These are phyloP conservation scores for Ictidomys tridecemlineatus DNA, from an alignment of 2,113 vertebrate genomes.

Conservation along the genomic window DNA sequence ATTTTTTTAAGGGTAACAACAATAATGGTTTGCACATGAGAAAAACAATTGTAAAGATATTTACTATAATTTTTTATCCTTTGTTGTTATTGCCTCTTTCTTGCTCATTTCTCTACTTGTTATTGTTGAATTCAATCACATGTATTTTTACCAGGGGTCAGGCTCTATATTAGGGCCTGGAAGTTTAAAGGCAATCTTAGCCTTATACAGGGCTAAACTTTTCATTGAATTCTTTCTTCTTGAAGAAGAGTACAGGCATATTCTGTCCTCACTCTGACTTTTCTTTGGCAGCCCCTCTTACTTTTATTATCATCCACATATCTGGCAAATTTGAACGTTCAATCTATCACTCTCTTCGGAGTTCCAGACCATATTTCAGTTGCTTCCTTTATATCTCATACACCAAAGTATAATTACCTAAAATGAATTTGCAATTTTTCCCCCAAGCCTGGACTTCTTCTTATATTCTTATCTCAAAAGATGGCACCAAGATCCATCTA, in stretches of 20 bases:
- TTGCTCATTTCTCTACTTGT: too few relatives aligned
- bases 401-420: conserved; percentile 1
- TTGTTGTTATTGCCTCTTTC: background rate
- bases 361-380: background rate
- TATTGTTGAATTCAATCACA: background rate
- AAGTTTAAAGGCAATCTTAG: background rate
- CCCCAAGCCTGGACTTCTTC: background rate
- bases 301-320: background rate
- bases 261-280: background rate
- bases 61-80: background rate
- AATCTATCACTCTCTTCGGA: conserved; percentile 7
- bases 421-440: background rate
- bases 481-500: background rate
- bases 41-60: conserved; percentile 12
- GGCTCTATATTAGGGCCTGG: background rate
- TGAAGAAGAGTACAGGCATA: background rate
- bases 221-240: conserved; percentile 1
- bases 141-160: background rate
- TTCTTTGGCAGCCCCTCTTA: background rate
- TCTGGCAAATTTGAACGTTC: background rate
- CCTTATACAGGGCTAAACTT: background rate
- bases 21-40: background rate
- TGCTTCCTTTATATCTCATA: background rate
- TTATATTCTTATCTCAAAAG: background rate
- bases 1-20: background rate